These are phyloP conservation scores for Sinocyclocheilus maitianheensis DNA, from an alignment of 2,113 vertebrate species.

Conservation along the genomic window DNA sequence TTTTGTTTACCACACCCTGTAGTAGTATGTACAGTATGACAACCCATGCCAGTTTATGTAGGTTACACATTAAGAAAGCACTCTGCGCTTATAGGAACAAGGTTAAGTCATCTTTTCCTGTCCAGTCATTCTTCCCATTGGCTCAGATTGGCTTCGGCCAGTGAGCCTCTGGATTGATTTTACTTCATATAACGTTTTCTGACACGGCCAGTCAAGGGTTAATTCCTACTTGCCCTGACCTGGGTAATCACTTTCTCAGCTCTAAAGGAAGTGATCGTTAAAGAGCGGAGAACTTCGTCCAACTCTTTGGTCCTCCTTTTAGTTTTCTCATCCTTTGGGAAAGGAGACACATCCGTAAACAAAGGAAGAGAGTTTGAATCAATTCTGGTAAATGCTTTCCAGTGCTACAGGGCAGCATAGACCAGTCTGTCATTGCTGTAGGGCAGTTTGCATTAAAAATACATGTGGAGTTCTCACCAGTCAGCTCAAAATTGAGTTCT, in stretches of 20 bases:
- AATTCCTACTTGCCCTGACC: slow-evolving; percentile 19
- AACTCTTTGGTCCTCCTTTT: slow-evolving; percentile 59
- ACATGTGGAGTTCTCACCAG: neutral
- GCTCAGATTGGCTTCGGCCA: neutral
- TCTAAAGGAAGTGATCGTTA: slow-evolving; percentile 60
- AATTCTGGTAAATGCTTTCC: neutral
- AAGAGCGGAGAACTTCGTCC: slow-evolving; percentile 38
- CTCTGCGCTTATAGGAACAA: neutral
- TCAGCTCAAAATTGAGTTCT: neutral
- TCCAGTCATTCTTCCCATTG: neutral
- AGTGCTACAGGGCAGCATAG: neutral
- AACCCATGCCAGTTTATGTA: neutral
- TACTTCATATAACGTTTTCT: neutral
- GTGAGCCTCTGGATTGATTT: neutral
- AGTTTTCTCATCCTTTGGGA: slow-evolving; percentile 63
- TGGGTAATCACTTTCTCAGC: slow-evolving; percentile 64
- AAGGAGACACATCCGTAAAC: slow-evolving; percentile 26
- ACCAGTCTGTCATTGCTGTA: neutral
- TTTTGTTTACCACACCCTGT: neutral
- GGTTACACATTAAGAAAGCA: neutral
- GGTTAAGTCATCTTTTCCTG: neutral
- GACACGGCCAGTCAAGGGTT: slow-evolving; percentile 4
- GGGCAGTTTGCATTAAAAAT: neutral
- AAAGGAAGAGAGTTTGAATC: slow-evolving; percentile 28
- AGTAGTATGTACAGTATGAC: neutral